phyloP scores from a whole-genome alignment of 2,888 invertebrate genomes.

The Galerucella calmariensis region DNA sequence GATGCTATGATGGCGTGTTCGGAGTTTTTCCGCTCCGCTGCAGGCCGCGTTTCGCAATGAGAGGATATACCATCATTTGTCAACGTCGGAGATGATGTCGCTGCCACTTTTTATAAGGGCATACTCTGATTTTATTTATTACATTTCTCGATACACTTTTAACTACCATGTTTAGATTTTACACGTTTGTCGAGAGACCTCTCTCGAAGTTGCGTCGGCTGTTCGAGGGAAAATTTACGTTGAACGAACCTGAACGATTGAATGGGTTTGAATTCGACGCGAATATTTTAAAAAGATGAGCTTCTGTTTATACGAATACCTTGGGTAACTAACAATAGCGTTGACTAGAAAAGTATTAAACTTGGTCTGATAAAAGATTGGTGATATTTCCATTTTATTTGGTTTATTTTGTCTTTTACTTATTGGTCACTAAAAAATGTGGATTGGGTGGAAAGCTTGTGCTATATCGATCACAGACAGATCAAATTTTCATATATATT shows the following conservation, averaged over 20 bases:
- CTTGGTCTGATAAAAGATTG: too few relatives aligned
- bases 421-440: too few relatives aligned
- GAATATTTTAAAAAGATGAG: not conserved
- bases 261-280: not conserved
- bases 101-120: constrained; percentile 41
- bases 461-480: too few relatives aligned
- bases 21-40: constrained; percentile 26
- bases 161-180: constrained; percentile 43
- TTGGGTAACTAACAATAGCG: too few relatives aligned
- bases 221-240: constrained; percentile 10
- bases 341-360: too few relatives aligned
- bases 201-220: constrained; percentile 1
- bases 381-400: too few relatives aligned
- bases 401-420: too few relatives aligned
- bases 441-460: too few relatives aligned
- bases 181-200: constrained; percentile 37
- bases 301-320: too few relatives aligned
- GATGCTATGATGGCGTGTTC: constrained; percentile 29
- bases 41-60: constrained; percentile 30
- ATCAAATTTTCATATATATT: too few relatives aligned
- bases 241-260: not conserved
- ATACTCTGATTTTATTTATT: constrained; percentile 43
- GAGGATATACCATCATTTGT: constrained; percentile 42
- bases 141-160: constrained; percentile 42
- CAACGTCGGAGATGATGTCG: constrained; percentile 43